Evolutionary conservation across 2,113 vertebrate species (phyloP).

Genomic region (Pseudorectes ferrugineus): DNA sequence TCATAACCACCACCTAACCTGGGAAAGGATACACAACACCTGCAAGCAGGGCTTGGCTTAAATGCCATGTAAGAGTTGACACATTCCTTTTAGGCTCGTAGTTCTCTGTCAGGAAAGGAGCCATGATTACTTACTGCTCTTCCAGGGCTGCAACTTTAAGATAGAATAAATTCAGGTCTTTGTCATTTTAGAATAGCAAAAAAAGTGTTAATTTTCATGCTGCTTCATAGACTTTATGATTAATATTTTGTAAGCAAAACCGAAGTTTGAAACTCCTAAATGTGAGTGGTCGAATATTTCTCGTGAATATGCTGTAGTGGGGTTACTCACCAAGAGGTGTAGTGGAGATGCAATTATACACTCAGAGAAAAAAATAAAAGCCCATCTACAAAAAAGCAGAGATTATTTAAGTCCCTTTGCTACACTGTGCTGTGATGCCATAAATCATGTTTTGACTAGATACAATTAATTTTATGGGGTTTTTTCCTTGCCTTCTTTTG

Average conservation of each 20-base stretch:
- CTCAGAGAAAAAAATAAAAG: neutral
- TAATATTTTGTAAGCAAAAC: neutral
- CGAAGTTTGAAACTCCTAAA: neutral
- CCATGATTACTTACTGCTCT: neutral
- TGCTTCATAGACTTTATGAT: neutral
- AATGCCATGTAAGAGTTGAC: neutral
- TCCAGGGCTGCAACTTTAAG: neutral
- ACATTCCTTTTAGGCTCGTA: neutral
- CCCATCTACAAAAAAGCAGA: neutral
- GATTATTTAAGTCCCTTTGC: neutral
- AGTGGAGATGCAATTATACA: neutral
- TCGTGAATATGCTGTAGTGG: neutral
- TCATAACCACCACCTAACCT: fast-evolving
- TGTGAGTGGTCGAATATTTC: neutral
- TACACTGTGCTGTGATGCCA: neutral
- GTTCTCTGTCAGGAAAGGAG: neutral
- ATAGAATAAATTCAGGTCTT: neutral
- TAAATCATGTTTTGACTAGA: constrained; percentile 33
- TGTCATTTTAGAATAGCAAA: neutral
- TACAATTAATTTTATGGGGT: constrained; percentile 37
- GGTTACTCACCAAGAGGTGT: neutral
- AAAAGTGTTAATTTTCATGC: neutral
- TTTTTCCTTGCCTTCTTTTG: neutral
- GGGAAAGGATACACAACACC: neutral
- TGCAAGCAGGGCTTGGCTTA: neutral